Base-by-base conservation (phyloP, 2,113 vertebrate genomes). In the Psephotus haematonotus region DNA sequence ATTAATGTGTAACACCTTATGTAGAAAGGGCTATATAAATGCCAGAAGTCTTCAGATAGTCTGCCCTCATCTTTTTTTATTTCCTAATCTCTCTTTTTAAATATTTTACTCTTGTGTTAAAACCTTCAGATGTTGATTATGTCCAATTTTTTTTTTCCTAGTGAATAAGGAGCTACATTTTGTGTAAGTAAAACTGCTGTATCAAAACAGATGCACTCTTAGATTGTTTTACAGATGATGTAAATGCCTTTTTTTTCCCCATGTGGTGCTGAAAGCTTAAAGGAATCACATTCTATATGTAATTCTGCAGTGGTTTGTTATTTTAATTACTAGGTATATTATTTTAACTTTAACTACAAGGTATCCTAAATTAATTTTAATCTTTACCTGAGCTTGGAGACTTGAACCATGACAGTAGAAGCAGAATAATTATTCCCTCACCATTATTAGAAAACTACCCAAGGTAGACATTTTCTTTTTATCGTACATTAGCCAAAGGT, bases 391-490 rank as follows among this genome's bases (percentile, higher is more conserved):
- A 94, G 60, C 69, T 84, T 74, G 94, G 88, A 74, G 91, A 97
- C 83, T 93, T 90, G 91, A 96, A 94, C 49, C 53, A 86, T 88
- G 85, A 62, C 37, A 84, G 81, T 41, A 68, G 91, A 95, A 95
- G 96, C 86, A 82, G 86, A 96, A 95, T 78, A 93, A 88, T 96
- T 92, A 85, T 92, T 95, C 87, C 47, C 72, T 93, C 37, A 64
- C 35, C 41, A 10, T 94, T 62, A 86, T 64, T 92, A 94, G 93
- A 88, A 96, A 95, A 80, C 81, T 89, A 75, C 68, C 81, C 95
- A 89, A 88, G 81, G 91, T 79, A 93, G 94, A 89, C 63, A 92
- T 96, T 97, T 97, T 88, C 57, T 89, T 97, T 97, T 96, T 97
- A 97, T 72, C 96, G 72, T 87, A 64, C 12, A 13, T 96, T 97